Percentiles rank a stretch among this genome's conserved stretches.
Conservation (phyloP, 1,140 invertebrate species). For the Gryllus bimaculatus region DNA sequence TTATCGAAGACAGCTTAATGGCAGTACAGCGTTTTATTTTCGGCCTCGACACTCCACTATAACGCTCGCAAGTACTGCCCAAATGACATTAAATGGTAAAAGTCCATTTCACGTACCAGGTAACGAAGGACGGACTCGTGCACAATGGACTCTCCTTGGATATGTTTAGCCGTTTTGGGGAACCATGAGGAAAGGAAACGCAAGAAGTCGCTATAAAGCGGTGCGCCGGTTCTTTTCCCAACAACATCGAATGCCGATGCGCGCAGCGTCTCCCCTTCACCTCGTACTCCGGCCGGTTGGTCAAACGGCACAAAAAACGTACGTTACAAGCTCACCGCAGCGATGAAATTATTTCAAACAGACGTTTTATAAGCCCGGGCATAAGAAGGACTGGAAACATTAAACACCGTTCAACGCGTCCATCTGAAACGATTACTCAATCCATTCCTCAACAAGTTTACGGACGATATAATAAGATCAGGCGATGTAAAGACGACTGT, state of each 20-base stretch:
- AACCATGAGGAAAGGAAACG: too few species aligned
- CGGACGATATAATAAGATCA: neutral
- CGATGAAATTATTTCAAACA: neutral
- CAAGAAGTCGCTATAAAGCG: too few species aligned
- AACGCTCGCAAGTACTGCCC: too few species aligned
- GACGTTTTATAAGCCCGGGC: neutral
- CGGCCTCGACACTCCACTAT: too few species aligned
- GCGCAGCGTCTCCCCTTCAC: neutral
- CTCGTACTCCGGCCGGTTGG: neutral
- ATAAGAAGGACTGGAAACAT: neutral
- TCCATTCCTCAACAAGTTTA: neutral
- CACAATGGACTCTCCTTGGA: too few species aligned
- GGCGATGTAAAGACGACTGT: neutral
- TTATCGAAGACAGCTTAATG: too few species aligned
- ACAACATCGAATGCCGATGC: neutral
- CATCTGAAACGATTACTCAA: conserved; percentile 1
- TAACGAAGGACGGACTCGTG: too few species aligned
- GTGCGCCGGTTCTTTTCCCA: too few species aligned
- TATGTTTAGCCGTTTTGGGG: too few species aligned
- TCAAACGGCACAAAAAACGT: neutral
- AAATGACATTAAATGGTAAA: too few species aligned
- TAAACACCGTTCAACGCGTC: neutral
- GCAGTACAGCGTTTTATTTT: too few species aligned
- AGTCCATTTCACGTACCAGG: too few species aligned
- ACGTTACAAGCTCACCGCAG: neutral